Evolutionary conservation across 2,888 invertebrate genomes (phyloP).

Genomic region (Machimus atricapillus): DNA sequence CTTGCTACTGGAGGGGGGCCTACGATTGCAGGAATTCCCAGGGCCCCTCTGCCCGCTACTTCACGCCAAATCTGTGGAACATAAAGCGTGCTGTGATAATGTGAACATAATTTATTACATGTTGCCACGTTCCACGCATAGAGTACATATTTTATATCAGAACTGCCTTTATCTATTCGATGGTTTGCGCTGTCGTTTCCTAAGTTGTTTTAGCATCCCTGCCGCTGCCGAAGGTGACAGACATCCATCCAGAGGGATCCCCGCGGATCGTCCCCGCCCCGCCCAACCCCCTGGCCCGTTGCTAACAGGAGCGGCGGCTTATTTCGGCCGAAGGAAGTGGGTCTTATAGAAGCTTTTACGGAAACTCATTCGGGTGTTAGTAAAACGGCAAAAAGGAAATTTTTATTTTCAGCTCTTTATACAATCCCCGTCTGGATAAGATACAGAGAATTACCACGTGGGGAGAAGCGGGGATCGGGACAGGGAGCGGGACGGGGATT

Average conservation of each 20-base stretch:
- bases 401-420: conserved; percentile 28
- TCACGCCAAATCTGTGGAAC: conserved; percentile 23
- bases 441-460: background rate
- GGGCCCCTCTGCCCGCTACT: background rate
- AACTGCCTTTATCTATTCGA: conserved; percentile 19
- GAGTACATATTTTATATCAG: conserved; percentile 7
- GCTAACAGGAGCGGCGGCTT: background rate
- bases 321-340: conserved; percentile 30
- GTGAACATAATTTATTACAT: conserved; percentile 34
- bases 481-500: background rate
- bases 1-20: background rate
- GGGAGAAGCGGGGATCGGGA: background rate
- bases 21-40: background rate
- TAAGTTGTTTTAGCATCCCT: background rate
- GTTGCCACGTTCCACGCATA: conserved; percentile 29
- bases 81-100: conserved; percentile 33
- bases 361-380: conserved; percentile 32
- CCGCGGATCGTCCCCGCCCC: background rate
- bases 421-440: background rate
- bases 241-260: background rate
- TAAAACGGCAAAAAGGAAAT: conserved; percentile 34
- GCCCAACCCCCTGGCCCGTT: too few relatives aligned
- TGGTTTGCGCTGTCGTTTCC: background rate
- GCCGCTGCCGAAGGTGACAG: background rate
- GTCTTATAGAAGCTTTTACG: conserved; percentile 32